Percentiles rank a stretch among this genome's conserved stretches.
Conservation (phyloP, 2,113 vertebrate genomes). For the Manacus vitellinus region DNA sequence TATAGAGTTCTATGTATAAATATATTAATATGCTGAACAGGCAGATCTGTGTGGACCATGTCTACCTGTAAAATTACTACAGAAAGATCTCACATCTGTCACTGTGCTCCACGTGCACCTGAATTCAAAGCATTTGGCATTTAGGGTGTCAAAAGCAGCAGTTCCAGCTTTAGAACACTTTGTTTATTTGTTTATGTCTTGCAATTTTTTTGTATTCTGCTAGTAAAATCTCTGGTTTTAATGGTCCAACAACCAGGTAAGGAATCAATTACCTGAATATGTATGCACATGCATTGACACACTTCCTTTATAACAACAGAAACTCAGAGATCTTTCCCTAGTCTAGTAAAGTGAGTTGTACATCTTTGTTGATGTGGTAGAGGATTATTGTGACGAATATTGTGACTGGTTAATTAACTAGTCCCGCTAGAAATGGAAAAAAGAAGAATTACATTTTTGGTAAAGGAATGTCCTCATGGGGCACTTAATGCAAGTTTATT, state of each 20-base stretch:
- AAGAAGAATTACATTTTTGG: not conserved
- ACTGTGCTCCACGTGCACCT: accelerated
- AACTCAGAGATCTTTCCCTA: not conserved
- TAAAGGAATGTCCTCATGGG: not conserved
- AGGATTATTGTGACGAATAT: not conserved
- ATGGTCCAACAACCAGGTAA: not conserved
- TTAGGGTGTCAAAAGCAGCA: not conserved
- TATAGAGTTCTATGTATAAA: not conserved
- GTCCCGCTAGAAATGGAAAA: not conserved
- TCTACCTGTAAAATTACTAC: not conserved
- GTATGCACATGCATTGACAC: not conserved
- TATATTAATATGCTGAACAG: not conserved
- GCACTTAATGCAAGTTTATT: not conserved
- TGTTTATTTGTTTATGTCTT: not conserved
- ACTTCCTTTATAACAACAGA: not conserved
- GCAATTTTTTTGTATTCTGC: not conserved
- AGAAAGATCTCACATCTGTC: not conserved
- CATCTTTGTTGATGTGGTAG: not conserved
- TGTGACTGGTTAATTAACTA: not conserved
- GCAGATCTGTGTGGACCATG: not conserved
- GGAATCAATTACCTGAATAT: not conserved
- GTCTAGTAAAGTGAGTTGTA: not conserved
- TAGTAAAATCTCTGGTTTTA: not conserved
- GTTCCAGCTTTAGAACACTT: not conserved
- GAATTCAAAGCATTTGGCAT: not conserved